These are phyloP conservation scores for Fulmarus glacialis DNA, from an alignment of 2,113 vertebrate genomes.

Conservation along the genomic window DNA sequence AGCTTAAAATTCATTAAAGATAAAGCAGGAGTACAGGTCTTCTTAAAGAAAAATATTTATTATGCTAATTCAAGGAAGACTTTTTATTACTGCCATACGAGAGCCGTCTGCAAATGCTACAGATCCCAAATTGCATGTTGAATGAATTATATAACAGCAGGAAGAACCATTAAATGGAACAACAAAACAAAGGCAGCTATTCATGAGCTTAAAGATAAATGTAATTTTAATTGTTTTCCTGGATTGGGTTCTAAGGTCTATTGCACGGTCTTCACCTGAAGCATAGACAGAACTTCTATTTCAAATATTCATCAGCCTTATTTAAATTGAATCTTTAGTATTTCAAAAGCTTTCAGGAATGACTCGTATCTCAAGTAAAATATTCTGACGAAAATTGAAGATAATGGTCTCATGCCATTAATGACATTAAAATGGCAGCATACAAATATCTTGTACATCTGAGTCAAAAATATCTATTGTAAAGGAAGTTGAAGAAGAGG, in stretches of 20 bases:
- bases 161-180: neutral
- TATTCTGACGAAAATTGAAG: neutral
- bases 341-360: neutral
- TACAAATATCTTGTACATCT: neutral
- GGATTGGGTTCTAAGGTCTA: neutral
- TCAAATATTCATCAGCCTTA: neutral
- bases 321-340: neutral
- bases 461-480: neutral
- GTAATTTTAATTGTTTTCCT: slow-evolving; percentile 20
- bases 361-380: neutral
- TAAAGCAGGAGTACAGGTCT: neutral
- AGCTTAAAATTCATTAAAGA: neutral
- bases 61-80: neutral
- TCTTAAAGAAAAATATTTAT: neutral
- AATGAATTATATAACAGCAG: neutral
- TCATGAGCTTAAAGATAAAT: neutral
- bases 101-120: neutral
- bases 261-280: neutral
- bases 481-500: neutral
- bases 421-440: neutral
- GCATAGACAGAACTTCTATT: neutral
- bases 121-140: neutral
- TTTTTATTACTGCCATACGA: neutral
- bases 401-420: neutral
- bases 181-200: neutral